Evolutionary conservation across 2,888 invertebrate genomes (phyloP).

Genomic region (Magallana nippona): DNA sequence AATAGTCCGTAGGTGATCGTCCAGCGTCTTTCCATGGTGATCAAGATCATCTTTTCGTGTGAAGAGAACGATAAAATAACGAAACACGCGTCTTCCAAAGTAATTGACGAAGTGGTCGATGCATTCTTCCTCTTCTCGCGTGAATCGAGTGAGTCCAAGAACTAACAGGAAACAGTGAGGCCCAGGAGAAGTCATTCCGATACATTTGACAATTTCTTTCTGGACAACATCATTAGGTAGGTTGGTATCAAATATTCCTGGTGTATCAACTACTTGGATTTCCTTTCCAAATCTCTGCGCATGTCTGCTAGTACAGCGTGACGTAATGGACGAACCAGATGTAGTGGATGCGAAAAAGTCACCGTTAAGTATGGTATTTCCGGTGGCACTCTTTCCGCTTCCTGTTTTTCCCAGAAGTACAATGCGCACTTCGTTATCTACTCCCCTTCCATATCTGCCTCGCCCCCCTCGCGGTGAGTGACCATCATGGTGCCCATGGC

Average conservation of each 20-base stretch:
- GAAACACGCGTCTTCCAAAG: slow-evolving; percentile 49
- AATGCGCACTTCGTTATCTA: slow-evolving; percentile 43
- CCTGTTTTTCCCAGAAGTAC: slow-evolving; percentile 56
- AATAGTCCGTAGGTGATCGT: slow-evolving; percentile 42
- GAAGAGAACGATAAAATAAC: slow-evolving; percentile 52
- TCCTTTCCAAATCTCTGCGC: slow-evolving; percentile 35
- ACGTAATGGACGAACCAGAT: slow-evolving; percentile 49
- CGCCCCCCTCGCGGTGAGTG: background rate
- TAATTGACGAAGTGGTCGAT: slow-evolving; percentile 44
- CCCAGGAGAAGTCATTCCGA: slow-evolving; percentile 52
- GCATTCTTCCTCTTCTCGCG: slow-evolving; percentile 50
- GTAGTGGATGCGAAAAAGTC: slow-evolving; percentile 45
- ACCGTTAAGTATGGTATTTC: slow-evolving; percentile 50
- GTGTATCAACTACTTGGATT: slow-evolving; percentile 53
- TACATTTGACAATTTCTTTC: slow-evolving; percentile 53
- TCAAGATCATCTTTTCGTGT: slow-evolving; percentile 50
- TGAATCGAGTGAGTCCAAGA: slow-evolving; percentile 47
- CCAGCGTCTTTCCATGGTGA: slow-evolving; percentile 42
- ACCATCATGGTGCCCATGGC: background rate
- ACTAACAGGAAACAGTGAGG: slow-evolving; percentile 54
- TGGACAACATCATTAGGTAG: slow-evolving; percentile 42
- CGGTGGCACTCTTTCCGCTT: slow-evolving; percentile 55
- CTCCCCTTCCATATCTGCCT: background rate
- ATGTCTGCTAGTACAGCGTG: slow-evolving; percentile 41
- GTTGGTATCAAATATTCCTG: slow-evolving; percentile 56